Evolutionary conservation across 2,888 invertebrate species (phyloP).

Genomic region (Tipula lateralis): DNA sequence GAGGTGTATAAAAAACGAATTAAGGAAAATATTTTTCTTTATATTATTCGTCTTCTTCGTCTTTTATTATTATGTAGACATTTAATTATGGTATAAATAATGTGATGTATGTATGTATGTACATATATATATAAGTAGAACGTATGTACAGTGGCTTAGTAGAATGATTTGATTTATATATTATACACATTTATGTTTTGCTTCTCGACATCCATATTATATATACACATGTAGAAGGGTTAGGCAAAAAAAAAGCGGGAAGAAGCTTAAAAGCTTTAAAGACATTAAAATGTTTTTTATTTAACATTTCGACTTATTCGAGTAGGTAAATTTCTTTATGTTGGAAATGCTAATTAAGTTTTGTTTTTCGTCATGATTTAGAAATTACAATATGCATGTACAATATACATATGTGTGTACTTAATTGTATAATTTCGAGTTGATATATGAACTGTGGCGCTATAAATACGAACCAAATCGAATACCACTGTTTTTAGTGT

Average conservation of each 20-base stretch:
- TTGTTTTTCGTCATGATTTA: neutral
- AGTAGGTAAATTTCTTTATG: neutral
- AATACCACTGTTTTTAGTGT: neutral
- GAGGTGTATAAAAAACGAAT: neutral
- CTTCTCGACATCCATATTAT: neutral
- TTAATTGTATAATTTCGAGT: neutral
- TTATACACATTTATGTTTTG: neutral
- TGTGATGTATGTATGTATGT: neutral
- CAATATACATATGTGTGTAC: neutral
- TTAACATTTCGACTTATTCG: neutral
- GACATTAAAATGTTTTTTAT: neutral
- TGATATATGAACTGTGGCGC: neutral
- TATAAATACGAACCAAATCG: neutral
- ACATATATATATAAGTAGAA: neutral
- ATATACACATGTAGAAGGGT: neutral
- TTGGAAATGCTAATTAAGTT: neutral
- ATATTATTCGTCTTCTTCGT: neutral
- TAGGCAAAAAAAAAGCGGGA: neutral
- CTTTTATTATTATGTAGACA: constrained; percentile 6
- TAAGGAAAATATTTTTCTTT: neutral
- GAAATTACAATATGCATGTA: neutral
- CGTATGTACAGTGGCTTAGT: neutral
- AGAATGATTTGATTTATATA: neutral
- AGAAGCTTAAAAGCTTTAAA: constrained; percentile 15
- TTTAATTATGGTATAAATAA: constrained; percentile 24